Evolutionary conservation across 2,113 vertebrate genomes (phyloP).

Genomic region (Lampris incognitus): DNA sequence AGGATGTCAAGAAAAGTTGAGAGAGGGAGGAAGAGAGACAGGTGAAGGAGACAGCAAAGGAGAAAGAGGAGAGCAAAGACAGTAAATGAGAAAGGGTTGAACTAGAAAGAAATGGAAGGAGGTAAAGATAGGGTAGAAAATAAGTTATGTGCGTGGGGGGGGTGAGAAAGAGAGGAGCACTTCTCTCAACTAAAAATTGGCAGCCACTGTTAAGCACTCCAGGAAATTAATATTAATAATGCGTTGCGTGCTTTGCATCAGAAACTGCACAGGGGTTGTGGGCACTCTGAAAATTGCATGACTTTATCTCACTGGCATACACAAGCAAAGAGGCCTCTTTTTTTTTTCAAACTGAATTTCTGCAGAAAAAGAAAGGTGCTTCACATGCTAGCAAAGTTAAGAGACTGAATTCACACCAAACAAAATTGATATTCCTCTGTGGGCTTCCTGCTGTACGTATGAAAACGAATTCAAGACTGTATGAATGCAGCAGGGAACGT

Average conservation of each 20-base stretch:
- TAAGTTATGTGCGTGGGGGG: too few species aligned
- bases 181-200: background rate
- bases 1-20: slow-evolving; percentile 11
- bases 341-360: too few species aligned
- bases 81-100: background rate
- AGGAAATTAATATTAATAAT: slow-evolving; percentile 9
- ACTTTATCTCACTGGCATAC: background rate
- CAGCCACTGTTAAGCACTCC: slow-evolving; percentile 6
- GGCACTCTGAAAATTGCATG: slow-evolving; percentile 1
- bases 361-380: too few species aligned
- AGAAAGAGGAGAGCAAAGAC: background rate
- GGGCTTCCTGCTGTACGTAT: too few species aligned
- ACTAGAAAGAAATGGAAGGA: background rate
- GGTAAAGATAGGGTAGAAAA: background rate
- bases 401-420: too few species aligned
- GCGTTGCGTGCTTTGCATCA: background rate
- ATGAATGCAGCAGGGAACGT: too few species aligned
- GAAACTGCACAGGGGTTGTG: background rate
- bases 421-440: too few species aligned
- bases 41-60: too few species aligned
- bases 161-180: background rate
- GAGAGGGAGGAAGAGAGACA: background rate
- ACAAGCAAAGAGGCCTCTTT: background rate
- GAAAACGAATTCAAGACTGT: too few species aligned
- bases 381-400: too few species aligned